These are phyloP conservation scores for Myotis yumanensis DNA, from an alignment of 2,113 vertebrate species.

Conservation along the genomic window DNA sequence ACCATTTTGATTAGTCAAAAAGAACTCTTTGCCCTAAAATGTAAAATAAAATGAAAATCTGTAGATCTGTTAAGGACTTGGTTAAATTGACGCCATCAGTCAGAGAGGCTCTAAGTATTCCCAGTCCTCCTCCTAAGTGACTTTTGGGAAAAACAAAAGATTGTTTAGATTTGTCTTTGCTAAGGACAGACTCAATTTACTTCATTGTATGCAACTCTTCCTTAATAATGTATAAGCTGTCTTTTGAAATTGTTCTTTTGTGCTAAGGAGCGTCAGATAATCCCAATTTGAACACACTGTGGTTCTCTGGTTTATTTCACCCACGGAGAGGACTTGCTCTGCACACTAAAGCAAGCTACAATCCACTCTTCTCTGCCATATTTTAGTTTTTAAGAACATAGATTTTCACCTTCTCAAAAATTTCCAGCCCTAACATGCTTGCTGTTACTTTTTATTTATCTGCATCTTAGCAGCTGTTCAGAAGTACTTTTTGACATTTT, in stretches of 20 bases:
- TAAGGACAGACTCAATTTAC: neutral
- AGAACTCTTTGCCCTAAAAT: conserved; percentile 15
- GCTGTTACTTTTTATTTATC: neutral
- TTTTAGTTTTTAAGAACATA: neutral
- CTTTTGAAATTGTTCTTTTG: conserved; percentile 48
- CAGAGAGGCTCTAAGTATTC: neutral
- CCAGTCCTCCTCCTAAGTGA: neutral
- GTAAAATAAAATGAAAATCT: conserved; percentile 45
- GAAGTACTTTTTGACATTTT: neutral
- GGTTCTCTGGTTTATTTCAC: neutral
- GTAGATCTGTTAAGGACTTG: neutral
- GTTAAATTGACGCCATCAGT: neutral
- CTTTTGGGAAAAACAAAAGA: neutral
- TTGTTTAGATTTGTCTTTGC: conserved; percentile 31
- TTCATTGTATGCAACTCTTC: neutral
- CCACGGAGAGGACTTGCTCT: neutral
- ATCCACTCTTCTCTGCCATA: neutral
- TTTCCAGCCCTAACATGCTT: neutral
- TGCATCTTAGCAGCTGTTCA: conserved; percentile 39
- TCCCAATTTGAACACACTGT: neutral
- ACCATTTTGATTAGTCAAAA: neutral
- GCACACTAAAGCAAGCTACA: neutral
- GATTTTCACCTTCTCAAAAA: neutral
- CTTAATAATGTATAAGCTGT: neutral
- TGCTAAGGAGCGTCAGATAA: neutral